phyloP scores from a whole-genome alignment of 2,888 invertebrate species.

The Melikaiella ostensackeni region DNA sequence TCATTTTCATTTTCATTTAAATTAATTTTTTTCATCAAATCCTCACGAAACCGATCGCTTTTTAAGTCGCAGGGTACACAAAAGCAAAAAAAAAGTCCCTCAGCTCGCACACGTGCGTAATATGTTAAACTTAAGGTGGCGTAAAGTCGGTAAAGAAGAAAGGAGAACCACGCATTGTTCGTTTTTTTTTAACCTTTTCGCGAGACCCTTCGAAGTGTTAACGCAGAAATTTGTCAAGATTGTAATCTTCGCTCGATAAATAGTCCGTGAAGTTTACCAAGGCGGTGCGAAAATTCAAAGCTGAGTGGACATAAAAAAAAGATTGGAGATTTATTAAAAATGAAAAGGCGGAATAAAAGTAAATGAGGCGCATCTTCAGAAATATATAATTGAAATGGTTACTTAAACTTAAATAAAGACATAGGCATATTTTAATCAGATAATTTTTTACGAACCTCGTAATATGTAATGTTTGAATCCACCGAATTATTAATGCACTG shows the following conservation, averaged over 20 bases:
- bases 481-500: no score
- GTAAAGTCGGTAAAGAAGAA: constrained; percentile 33
- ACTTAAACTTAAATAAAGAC: no score
- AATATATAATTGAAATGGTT: no score
- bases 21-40: neutral
- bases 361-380: neutral
- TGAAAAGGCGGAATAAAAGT: no score
- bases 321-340: no score
- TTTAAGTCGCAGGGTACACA: constrained; percentile 6
- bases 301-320: no score
- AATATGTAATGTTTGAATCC: no score
- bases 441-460: no score
- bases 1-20: neutral
- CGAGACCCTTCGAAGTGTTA: constrained; percentile 3
- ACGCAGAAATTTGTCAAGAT: constrained; percentile 37
- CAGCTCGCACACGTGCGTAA: constrained; percentile 21
- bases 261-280: neutral
- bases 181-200: neutral
- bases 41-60: constrained; percentile 15
- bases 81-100: constrained; percentile 17
- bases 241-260: constrained; percentile 22
- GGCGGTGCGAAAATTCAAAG: no score
- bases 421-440: no score
- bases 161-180: neutral
- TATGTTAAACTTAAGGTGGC: constrained; percentile 25